Evolutionary conservation across 2,888 invertebrate species (phyloP).

Genomic region (Holacanthella duospinosa): DNA sequence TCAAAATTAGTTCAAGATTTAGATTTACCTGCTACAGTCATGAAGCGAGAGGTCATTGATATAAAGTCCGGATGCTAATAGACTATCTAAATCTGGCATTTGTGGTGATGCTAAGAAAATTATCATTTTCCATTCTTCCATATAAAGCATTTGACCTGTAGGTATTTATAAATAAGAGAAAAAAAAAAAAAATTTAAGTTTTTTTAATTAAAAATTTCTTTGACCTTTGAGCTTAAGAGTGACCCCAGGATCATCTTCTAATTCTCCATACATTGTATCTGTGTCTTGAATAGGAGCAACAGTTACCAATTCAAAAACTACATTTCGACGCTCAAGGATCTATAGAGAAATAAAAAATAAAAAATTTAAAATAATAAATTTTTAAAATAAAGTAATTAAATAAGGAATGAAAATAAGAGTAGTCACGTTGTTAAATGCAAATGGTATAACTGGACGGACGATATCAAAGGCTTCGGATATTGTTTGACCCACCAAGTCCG

Average conservation of each 20-base stretch:
- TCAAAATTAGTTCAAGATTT: not conserved
- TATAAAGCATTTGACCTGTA: constrained; percentile 97
- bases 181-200: not conserved
- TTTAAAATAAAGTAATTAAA: too few species aligned
- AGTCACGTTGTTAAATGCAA: constrained; percentile 87
- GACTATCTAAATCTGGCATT: constrained; percentile 54
- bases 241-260: constrained; percentile 46
- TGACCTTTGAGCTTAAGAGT: constrained; percentile 68
- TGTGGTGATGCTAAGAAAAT: constrained; percentile 58
- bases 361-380: not conserved
- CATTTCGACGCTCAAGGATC: constrained; percentile 91
- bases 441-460: constrained; percentile 81
- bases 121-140: constrained; percentile 97
- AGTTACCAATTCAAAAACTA: constrained; percentile 88
- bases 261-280: constrained; percentile 39
- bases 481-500: constrained; percentile 76
- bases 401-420: not conserved
- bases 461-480: constrained; percentile 86
- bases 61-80: constrained; percentile 85
- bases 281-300: constrained; percentile 70
- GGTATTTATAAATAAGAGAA: too few species aligned
- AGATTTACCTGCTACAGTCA: constrained; percentile 77
- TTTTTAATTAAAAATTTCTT: not conserved
- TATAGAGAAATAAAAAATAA: constrained; percentile 41
- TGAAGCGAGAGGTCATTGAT: constrained; percentile 99